These are phyloP conservation scores for Montipora capitata DNA, from an alignment of 92 coral and sea anemone species.

Conservation along the genomic window DNA sequence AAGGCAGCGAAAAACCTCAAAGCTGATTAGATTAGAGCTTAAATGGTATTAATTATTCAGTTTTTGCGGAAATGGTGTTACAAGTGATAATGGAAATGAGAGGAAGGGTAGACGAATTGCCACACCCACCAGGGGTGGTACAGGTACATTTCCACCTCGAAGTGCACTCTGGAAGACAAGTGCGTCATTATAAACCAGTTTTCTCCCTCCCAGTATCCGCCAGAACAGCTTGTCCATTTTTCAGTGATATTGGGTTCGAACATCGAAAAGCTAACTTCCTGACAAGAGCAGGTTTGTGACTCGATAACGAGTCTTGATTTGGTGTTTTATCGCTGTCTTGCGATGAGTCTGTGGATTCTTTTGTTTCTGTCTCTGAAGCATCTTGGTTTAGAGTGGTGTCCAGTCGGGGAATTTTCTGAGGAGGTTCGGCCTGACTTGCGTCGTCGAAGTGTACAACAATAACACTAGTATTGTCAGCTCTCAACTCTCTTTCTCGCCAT, in stretches of 20 bases:
- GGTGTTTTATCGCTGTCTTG: constrained; percentile 66
- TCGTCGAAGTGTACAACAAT: constrained; percentile 95
- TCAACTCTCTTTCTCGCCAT: constrained; percentile 91
- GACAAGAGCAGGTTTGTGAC: constrained; percentile 80
- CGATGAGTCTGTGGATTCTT: constrained; percentile 79
- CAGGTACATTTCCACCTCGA: no score
- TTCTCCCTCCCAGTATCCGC: neutral
- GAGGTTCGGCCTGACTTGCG: constrained; percentile 48
- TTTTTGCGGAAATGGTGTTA: no score
- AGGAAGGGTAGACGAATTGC: no score
- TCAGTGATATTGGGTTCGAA: constrained; percentile 41
- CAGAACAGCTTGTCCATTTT: neutral
- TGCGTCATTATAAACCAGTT: neutral
- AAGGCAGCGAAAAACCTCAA: no score
- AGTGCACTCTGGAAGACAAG: no score
- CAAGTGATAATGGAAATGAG: no score
- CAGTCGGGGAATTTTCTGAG: constrained; percentile 42
- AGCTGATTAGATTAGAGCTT: no score
- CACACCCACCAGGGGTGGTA: no score
- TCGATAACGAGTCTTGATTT: constrained; percentile 31
- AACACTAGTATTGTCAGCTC: constrained; percentile 95
- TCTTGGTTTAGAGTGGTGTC: constrained; percentile 82
- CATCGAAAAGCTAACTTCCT: constrained; percentile 86
- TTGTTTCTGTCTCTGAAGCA: constrained; percentile 85
- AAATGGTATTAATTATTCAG: no score